phyloP scores from a whole-genome alignment of 1,140 invertebrate species.

The Drosophila sproati region DNA sequence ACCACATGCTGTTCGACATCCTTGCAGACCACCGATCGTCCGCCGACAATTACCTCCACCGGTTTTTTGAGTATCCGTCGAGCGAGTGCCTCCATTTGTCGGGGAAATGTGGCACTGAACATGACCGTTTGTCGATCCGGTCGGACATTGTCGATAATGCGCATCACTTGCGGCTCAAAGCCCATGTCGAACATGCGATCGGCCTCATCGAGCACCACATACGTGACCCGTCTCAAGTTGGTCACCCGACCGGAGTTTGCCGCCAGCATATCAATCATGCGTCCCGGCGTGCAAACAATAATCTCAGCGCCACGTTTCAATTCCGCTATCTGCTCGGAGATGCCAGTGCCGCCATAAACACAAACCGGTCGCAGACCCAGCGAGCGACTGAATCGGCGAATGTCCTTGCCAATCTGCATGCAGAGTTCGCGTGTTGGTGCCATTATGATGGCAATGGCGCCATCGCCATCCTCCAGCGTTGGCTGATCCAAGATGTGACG shows the following conservation, averaged over 20 bases:
- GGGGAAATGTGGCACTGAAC: slow-evolving; percentile 99
- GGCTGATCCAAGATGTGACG: slow-evolving; percentile 98
- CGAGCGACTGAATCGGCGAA: slow-evolving; percentile 97
- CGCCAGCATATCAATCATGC: slow-evolving; percentile 99
- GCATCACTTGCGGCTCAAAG: slow-evolving; percentile 99
- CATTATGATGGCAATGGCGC: slow-evolving; percentile 98
- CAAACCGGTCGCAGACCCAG: slow-evolving; percentile 95
- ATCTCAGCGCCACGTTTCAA: slow-evolving; percentile 99
- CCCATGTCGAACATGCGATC: slow-evolving; percentile 99
- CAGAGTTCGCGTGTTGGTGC: slow-evolving; percentile 99
- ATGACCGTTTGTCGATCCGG: slow-evolving; percentile 99
- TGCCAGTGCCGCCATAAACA: slow-evolving; percentile 98
- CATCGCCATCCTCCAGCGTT: slow-evolving; percentile 96
- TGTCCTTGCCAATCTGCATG: slow-evolving; percentile 99
- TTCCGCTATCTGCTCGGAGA: slow-evolving; percentile 94
- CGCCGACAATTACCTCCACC: slow-evolving; percentile 99
- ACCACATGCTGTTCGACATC: slow-evolving; percentile 98
- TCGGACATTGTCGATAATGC: slow-evolving; percentile 98
- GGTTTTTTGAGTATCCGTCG: slow-evolving; percentile 96
- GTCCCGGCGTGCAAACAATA: slow-evolving; percentile 99
- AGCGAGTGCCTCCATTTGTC: slow-evolving; percentile 99
- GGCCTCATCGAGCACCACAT: slow-evolving; percentile 99
- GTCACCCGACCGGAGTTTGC: slow-evolving; percentile 99
- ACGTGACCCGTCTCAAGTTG: slow-evolving; percentile 97
- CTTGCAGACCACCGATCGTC: slow-evolving; percentile 98